Conservation (phyloP, 2,797 vertebrate genomes). For the Sebastes dallii region DNA sequence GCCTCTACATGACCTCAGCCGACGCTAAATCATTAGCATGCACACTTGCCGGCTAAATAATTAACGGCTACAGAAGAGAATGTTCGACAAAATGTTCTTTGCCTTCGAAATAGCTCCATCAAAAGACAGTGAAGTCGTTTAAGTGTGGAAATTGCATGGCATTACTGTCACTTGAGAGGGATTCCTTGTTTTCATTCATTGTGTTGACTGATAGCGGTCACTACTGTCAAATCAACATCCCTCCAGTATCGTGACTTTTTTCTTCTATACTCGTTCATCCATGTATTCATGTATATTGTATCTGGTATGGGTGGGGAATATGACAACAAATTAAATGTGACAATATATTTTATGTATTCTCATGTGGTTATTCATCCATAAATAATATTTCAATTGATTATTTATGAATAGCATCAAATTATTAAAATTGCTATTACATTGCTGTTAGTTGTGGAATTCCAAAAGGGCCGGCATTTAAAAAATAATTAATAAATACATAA, state of each 20-base stretch:
- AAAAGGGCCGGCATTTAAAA: neutral
- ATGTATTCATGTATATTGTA: neutral
- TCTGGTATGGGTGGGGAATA: neutral
- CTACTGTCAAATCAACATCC: neutral
- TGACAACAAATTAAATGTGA: neutral
- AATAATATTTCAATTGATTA: neutral
- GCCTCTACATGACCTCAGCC: neutral
- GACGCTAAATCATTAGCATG: conserved; percentile 25
- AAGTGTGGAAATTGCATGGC: neutral
- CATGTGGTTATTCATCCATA: neutral
- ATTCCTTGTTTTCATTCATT: neutral
- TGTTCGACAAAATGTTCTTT: conserved; percentile 5
- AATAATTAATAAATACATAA: neutral
- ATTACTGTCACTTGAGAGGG: neutral
- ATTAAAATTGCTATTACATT: neutral
- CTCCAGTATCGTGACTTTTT: neutral
- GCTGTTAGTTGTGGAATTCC: neutral
- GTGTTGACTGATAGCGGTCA: neutral
- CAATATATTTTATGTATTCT: neutral
- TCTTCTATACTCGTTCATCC: neutral
- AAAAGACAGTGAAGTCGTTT: neutral
- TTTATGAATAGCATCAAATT: neutral
- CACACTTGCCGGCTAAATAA: conserved; percentile 24
- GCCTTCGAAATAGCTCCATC: neutral
- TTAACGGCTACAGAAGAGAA: conserved; percentile 16